phyloP scores from a whole-genome alignment of 2,888 invertebrate genomes.

The Cordilura impudica region DNA sequence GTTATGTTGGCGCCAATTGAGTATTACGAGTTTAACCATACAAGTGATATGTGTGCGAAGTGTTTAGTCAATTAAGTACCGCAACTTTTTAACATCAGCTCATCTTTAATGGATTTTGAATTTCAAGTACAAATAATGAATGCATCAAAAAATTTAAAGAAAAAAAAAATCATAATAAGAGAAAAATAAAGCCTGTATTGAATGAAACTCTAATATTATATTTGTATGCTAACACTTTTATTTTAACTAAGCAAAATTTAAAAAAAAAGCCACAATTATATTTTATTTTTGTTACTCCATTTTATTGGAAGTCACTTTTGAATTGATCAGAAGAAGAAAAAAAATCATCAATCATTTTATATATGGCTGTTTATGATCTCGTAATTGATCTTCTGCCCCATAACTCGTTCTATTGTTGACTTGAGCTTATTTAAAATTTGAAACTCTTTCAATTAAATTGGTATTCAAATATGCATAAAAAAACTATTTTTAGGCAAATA shows the following conservation, averaged over 20 bases:
- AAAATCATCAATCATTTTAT: conserved; percentile 58
- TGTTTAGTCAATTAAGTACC: background rate
- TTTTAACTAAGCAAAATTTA: background rate
- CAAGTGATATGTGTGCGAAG: background rate
- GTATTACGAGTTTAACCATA: background rate
- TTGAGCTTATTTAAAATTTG: conserved; percentile 24
- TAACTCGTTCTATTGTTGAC: conserved; percentile 26
- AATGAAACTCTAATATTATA: background rate
- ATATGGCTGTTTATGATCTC: conserved; percentile 50
- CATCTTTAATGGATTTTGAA: background rate
- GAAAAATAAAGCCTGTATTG: background rate
- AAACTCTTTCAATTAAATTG: conserved; percentile 14
- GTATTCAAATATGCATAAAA: background rate
- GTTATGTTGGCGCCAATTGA: background rate
- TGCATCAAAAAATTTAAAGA: background rate
- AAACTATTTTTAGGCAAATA: background rate
- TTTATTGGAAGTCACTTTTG: conserved; percentile 1
- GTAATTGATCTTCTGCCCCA: conserved; percentile 59
- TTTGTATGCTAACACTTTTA: background rate
- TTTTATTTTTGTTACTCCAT: conserved; percentile 24
- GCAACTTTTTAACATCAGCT: background rate
- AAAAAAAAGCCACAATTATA: conserved; percentile 31
- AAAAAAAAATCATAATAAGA: background rate
- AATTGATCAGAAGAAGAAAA: conserved; percentile 6
- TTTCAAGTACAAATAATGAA: conserved; percentile 42